Percentiles rank a stretch among this genome's conserved stretches.
Evolutionary conservation across 1,140 invertebrate species (phyloP).

Genomic region (Vollenhovia emeryi): DNA sequence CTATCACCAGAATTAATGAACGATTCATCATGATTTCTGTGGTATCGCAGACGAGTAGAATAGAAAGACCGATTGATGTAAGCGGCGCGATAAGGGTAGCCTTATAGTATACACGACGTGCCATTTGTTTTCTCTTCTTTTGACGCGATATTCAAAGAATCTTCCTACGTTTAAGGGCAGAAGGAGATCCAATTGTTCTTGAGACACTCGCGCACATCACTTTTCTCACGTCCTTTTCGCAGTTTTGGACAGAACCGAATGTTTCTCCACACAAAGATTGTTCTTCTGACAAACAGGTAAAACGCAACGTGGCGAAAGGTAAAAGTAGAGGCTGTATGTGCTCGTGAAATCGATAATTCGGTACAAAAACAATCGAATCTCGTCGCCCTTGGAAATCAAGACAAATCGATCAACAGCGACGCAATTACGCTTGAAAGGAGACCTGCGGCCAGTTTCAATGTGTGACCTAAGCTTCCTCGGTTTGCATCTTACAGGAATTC

Average conservation of each 20-base stretch:
- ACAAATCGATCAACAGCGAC: conserved; percentile 60
- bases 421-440: conserved; percentile 69
- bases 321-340: not conserved
- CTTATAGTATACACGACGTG: conserved; percentile 16
- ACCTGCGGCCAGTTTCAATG: conserved; percentile 79
- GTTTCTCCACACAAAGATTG: not conserved
- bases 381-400: conserved; percentile 52
- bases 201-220: not conserved
- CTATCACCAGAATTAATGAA: conserved; percentile 56
- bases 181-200: conserved; percentile 24
- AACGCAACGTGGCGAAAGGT: not conserved
- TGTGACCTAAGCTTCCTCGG: conserved; percentile 44
- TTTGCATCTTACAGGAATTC: conserved; percentile 77
- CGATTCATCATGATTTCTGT: conserved; percentile 58
- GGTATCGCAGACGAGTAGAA: conserved; percentile 40
- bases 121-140: not conserved
- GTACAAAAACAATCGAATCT: conserved; percentile 37
- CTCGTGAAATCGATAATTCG: not conserved
- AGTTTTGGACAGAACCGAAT: not conserved
- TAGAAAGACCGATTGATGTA: conserved; percentile 61
- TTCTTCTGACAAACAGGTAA: not conserved
- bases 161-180: not conserved
- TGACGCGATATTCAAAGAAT: conserved; percentile 12
- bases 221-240: not conserved
- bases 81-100: conserved; percentile 9